These are phyloP conservation scores for Stichodactyla mertensii DNA, from an alignment of 64 coral and sea anemone genomes.

Conservation along the genomic window DNA sequence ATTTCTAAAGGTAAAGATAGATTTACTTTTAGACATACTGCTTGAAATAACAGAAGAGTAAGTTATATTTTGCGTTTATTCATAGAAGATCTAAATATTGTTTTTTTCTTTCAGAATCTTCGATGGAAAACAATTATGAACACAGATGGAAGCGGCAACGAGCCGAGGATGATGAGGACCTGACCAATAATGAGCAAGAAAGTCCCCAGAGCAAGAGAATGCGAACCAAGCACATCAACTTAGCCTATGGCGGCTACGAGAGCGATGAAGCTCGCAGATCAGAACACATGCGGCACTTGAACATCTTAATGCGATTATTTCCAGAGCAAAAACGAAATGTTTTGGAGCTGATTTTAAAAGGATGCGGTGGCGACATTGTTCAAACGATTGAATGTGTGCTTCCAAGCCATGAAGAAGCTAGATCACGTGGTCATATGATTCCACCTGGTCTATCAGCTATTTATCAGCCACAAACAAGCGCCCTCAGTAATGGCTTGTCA, in stretches of 20 bases:
- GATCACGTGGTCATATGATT: slow-evolving; percentile 53
- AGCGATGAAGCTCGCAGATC: slow-evolving; percentile 39
- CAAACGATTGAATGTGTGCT: slow-evolving; percentile 94
- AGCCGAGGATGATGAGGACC: slow-evolving; percentile 48
- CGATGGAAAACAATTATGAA: slow-evolving; percentile 49
- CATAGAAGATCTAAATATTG: background rate
- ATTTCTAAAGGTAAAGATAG: too few species aligned
- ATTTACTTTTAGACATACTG: too few species aligned
- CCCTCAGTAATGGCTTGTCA: slow-evolving; percentile 66
- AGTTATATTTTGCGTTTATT: background rate
- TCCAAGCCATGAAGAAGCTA: slow-evolving; percentile 82
- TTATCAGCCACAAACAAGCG: slow-evolving; percentile 38
- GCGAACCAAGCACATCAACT: slow-evolving; percentile 39
- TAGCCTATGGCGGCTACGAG: slow-evolving; percentile 28
- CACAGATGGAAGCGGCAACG: slow-evolving; percentile 66
- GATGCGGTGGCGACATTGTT: slow-evolving; percentile 86
- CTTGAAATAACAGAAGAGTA: too few species aligned
- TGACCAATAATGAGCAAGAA: slow-evolving; percentile 18
- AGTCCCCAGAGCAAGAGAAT: slow-evolving; percentile 64
- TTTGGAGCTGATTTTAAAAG: slow-evolving; percentile 80
- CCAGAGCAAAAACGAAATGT: slow-evolving; percentile 91
- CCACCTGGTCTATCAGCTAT: slow-evolving; percentile 25
- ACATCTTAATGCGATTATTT: slow-evolving; percentile 78
- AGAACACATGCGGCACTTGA: slow-evolving; percentile 70
- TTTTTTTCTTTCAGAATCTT: slow-evolving; percentile 21